A percentile compares a stretch with the other conserved stretches of the same genome.
These are phyloP conservation scores for Microctenopoma stevenorrisi DNA, from an alignment of 2,797 vertebrate genomes.

Conservation along the genomic window DNA sequence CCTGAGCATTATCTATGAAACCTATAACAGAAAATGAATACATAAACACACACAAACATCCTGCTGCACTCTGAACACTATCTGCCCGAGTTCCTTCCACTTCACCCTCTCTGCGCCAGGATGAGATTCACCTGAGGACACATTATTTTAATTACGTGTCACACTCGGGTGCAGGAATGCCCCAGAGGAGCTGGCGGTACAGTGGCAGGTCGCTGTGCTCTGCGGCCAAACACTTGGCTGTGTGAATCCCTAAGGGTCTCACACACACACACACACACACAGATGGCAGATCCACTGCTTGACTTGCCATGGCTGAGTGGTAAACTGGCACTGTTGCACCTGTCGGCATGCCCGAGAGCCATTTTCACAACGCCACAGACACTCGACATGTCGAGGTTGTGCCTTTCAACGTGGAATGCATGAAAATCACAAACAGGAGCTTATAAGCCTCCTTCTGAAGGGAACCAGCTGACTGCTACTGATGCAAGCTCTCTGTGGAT, in stretches of 20 bases:
- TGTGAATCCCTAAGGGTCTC: conserved; percentile 33
- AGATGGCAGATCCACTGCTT: conserved; percentile 6
- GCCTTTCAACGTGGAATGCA: conserved; percentile 9
- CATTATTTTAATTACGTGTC: conserved; percentile 79
- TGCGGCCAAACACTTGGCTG: conserved; percentile 46
- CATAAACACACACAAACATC: background rate
- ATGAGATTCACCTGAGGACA: conserved; percentile 63
- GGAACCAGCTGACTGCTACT: background rate
- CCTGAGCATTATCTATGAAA: background rate
- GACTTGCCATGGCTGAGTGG: conserved; percentile 6
- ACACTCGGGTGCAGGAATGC: conserved; percentile 42
- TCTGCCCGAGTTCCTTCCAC: conserved; percentile 33
- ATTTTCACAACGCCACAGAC: conserved; percentile 26
- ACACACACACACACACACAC: background rate
- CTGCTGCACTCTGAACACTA: background rate
- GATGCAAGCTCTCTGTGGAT: conserved; percentile 1
- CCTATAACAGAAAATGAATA: background rate
- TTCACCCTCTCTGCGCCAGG: conserved; percentile 56
- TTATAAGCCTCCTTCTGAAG: conserved; percentile 3
- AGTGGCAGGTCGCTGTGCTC: conserved; percentile 42
- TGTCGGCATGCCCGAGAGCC: conserved; percentile 19
- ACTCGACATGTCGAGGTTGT: conserved; percentile 24
- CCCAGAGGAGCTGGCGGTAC: conserved; percentile 12
- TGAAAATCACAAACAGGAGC: conserved; percentile 30
- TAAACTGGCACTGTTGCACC: conserved; percentile 26